phyloP scores from a whole-genome alignment of 1,140 invertebrate genomes.

The Helicoverpa armigera region DNA sequence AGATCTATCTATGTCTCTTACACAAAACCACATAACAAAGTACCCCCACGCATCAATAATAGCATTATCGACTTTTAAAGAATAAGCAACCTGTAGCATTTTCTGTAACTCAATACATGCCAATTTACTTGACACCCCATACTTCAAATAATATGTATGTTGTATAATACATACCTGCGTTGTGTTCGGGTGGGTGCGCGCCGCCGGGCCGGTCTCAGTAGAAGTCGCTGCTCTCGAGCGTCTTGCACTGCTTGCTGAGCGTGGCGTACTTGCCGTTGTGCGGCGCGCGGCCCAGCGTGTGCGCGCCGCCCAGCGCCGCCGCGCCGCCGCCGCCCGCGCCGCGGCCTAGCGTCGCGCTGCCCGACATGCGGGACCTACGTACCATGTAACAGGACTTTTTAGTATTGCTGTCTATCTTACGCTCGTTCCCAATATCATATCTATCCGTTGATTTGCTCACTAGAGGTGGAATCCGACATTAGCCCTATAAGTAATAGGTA shows the following conservation, averaged over 20 bases:
- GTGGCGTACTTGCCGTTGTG: slow-evolving; percentile 95
- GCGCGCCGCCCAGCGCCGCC: slow-evolving; percentile 80
- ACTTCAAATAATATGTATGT: no score
- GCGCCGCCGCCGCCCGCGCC: slow-evolving; percentile 88
- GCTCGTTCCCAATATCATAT: no score
- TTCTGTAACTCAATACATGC: no score
- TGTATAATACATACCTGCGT: slow-evolving; percentile 32
- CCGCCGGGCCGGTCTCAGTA: slow-evolving; percentile 94
- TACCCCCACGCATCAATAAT: no score
- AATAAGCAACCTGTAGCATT: no score
- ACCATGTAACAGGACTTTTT: background rate
- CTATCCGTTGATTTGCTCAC: no score
- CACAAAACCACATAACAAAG: no score
- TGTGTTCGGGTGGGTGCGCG: slow-evolving; percentile 54
- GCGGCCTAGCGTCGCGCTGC: slow-evolving; percentile 77
- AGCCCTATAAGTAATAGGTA: no score
- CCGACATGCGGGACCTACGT: slow-evolving; percentile 73
- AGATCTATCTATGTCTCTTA: no score
- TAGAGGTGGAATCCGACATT: no score
- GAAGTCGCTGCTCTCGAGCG: slow-evolving; percentile 96
- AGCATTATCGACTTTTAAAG: no score
- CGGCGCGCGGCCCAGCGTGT: slow-evolving; percentile 86
- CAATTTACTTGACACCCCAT: no score
- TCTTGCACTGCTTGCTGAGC: slow-evolving; percentile 97
- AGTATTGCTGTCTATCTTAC: background rate